Base-by-base conservation (phyloP, 2,113 vertebrate species). In the Glaucidium brasilianum region DNA sequence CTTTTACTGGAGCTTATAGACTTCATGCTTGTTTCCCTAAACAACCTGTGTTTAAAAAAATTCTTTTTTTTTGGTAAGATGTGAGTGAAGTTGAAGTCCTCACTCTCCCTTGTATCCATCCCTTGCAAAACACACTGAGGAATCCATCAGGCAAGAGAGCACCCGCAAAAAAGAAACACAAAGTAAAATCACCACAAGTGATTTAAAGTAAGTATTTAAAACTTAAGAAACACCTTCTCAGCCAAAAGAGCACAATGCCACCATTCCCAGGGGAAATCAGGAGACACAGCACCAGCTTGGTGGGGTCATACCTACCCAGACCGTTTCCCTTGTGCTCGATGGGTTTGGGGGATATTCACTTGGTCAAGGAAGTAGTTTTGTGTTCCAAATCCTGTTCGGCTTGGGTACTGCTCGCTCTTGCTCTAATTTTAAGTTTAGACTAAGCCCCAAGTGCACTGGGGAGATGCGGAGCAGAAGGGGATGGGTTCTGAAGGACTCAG, bases 171-270 rank as follows among this genome's bases (percentile, higher is more conserved):
- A 47, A 64, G 20, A 26, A 63, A 26, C 26, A 13, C n/a, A 6
- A 15, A 45, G 12, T 14, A 47, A 68, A 71, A 22, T 15, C 22
- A 21, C 30, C 6, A 1, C 21, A 12, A 50, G 30, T 39, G 39
- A 39, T 39, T 39, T 39, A 39, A 39, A 39, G 10, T 49, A n/a
- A n/a, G 35, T 49, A 18, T 56, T 63, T 41, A 15, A 30, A 77
- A 35, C 39, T 20, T 29, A 23, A 41, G 5, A 63, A 23, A 1
- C 0, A 0, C 35, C 2, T 27, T 34, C n/a, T 45, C 32, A 20
- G 60, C 34, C 5, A 0, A 4, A 21, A 39, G 35, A 37, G 45
- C 2, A 2, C 0, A 17, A n/a, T 23, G 47, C 49, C 12, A 4
- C 12, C 59, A 2, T 7, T 81, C 53, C 75, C 64, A 39, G 55